Base-by-base conservation (phyloP, 2,888 invertebrate genomes). In the Metacarcinus magister region DNA sequence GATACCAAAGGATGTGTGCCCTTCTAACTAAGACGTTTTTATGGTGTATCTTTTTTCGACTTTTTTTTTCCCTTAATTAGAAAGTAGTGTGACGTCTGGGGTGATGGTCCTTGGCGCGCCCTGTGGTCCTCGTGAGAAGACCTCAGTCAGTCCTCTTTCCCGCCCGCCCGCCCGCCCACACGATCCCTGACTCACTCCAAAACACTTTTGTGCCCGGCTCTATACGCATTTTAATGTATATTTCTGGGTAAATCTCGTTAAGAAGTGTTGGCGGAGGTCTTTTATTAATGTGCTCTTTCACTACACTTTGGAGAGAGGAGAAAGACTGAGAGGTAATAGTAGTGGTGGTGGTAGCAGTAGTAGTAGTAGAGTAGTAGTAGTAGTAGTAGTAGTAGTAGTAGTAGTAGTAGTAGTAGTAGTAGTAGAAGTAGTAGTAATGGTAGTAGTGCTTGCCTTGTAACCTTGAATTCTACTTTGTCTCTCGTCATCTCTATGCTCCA, bases 31-130 rank as follows among this genome's bases (percentile, higher is more conserved):
- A 67, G 67, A 67, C n/a, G 67, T 67, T 67, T 67, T 67, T 67
- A 67, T n/a, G n/a, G 67, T 19, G 23, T n/a, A 67, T 67, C n/a
- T 67, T n/a, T 67, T 67, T 67, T 67, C n/a, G 2, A n/a, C n/a
- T 67, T n/a, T 67, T n/a, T 67, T 67, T 67, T 67, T 67, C n/a
- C n/a, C 67, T n/a, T 67, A 67, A 67, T 67, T 67, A n/a, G n/a
- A 67, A 67, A 67, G 67, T 67, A n/a, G 67, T 67, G 67, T 67
- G 67, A 7, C 67, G 67, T 16, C 67, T 67, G 23, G 19, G n/a
- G n/a, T 23, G 67, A 67, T n/a, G 67, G 67, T 67, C 67, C 67
- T 67, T 67, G 67, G n/a, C 67, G 10, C 13, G 54, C 16, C 54
- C 54, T 13, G 54, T 19, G 54, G 54, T n/a, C 67, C 67, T 67